Evolutionary conservation across 2,113 vertebrate genomes (phyloP), one percentile per base, ranked within the genome.

Genomic region (Gadus macrocephalus): DNA sequence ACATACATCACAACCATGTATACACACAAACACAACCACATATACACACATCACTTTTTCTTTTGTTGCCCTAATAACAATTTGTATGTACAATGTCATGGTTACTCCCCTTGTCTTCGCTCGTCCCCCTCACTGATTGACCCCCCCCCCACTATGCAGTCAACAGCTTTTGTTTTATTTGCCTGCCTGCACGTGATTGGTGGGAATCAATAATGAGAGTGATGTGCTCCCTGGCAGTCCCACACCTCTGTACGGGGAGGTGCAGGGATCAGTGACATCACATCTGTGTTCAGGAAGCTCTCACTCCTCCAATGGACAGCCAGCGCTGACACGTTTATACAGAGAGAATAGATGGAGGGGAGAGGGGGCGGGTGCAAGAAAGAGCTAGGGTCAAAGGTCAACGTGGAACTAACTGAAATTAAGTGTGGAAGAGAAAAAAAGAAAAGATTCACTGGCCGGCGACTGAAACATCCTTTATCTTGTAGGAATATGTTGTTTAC

Each of bases 221-320:
- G 31, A 35, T 35, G 31, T 35, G 31, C 31, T 35, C 31, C 31
- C 62, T 27, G 8, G 62, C n/a, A 59, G n/a, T 69, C 67, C 79
- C 67, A 77, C 78, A 81, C 72, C 64, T 72, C n/a, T 64, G 17
- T 16, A 31, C 61, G 38, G 15, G 55, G 58, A 19, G 15, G 2
- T 15, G 22, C 31, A 89, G 92, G 89, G 89, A 79, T 35, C 31
- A 78, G 67, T 89, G 86, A 91, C 92, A 93, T 91, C 91, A 90
- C 93, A 94, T 94, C 93, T 95, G 93, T 91, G 91, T 90, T n/a
- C 15, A 58, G 15, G 15, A 58, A 58, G 55, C 55, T 19, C 14
- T 19, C 31, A 35, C 31, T 35, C 31, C 31, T 35, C 6, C 31
- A 2, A 35, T 35, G 31, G 4, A 35, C 2, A 35, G 31, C 31